Conservation (phyloP, 2,797 vertebrate species). For the Hemibagrus guttatus region DNA sequence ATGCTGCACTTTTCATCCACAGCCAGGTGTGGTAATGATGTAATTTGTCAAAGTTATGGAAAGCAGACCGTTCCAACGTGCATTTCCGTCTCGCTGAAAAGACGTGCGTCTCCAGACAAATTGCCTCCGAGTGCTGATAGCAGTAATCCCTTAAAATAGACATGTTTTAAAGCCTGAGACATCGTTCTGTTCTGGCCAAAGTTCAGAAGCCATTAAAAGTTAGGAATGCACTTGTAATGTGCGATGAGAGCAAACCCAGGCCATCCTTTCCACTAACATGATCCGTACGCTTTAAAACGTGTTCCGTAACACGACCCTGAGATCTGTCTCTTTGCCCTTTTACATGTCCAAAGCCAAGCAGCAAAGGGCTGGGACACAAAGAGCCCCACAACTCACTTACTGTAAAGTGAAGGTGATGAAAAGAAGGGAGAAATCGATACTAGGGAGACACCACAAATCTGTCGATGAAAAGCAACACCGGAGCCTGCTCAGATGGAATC, state of each 20-base stretch:
- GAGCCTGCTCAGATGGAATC: conserved; percentile 68
- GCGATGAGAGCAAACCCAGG: conserved; percentile 63
- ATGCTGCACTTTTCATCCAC: conserved; percentile 59
- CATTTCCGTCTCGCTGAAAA: conserved; percentile 64
- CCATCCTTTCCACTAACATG: conserved; percentile 48
- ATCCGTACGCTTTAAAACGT: conserved; percentile 45
- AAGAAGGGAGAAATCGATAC: conserved; percentile 72
- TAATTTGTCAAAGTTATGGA: conserved; percentile 66
- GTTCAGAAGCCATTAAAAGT: conserved; percentile 76
- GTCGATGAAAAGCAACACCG: conserved; percentile 65
- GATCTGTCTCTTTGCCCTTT: conserved; percentile 47
- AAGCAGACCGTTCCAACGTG: conserved; percentile 59
- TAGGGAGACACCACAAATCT: conserved; percentile 72
- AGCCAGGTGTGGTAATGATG: conserved; percentile 63
- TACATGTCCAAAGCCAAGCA: conserved; percentile 57
- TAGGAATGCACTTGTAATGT: conserved; percentile 64
- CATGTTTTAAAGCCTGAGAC: conserved; percentile 58
- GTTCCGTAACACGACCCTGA: conserved; percentile 60
- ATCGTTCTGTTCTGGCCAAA: conserved; percentile 53
- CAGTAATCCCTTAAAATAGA: conserved; percentile 72
- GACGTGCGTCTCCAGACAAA: conserved; percentile 66
- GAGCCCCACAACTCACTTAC: conserved; percentile 74
- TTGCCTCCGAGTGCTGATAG: conserved; percentile 69
- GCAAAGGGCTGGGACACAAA: conserved; percentile 65
- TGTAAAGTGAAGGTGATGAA: conserved; percentile 69